phyloP scores from a whole-genome alignment of 2,113 vertebrate species.

The Dipodomys merriami region DNA sequence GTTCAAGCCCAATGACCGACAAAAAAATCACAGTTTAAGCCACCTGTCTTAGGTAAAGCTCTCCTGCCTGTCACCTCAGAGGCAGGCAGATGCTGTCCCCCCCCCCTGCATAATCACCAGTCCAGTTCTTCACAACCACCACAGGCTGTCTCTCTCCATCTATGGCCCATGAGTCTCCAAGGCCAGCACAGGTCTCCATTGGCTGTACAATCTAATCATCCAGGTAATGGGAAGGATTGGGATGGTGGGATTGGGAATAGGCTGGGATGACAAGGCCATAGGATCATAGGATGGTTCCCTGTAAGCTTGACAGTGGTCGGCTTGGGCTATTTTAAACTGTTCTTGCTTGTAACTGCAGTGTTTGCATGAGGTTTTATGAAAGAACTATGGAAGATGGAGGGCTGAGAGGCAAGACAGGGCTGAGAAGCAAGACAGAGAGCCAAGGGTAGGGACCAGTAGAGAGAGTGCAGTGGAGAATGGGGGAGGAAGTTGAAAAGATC shows the following conservation, averaged over 20 bases:
- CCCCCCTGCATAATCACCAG: no score
- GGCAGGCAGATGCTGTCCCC: not conserved
- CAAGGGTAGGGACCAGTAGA: not conserved
- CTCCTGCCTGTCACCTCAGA: not conserved
- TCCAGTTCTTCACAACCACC: no score
- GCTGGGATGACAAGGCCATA: not conserved
- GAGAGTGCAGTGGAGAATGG: no score
- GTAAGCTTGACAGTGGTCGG: not conserved
- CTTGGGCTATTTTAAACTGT: not conserved
- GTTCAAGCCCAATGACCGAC: no score
- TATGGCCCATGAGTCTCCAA: not conserved
- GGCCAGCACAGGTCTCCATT: not conserved
- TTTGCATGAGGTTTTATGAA: conserved; percentile 12
- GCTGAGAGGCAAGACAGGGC: no score
- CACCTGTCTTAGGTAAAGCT: conserved; percentile 16
- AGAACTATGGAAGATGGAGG: not conserved
- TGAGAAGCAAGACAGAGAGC: not conserved
- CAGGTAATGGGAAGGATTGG: not conserved
- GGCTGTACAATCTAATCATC: not conserved
- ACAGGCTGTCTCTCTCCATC: not conserved
- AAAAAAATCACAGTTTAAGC: not conserved
- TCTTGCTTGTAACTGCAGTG: not conserved
- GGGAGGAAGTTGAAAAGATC: no score
- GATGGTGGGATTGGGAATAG: not conserved
- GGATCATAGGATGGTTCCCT: not conserved